Evolutionary conservation across 1,140 invertebrate species (phyloP), one percentile per base, ranked within the genome.

Genomic region (Bombus ignitus): DNA sequence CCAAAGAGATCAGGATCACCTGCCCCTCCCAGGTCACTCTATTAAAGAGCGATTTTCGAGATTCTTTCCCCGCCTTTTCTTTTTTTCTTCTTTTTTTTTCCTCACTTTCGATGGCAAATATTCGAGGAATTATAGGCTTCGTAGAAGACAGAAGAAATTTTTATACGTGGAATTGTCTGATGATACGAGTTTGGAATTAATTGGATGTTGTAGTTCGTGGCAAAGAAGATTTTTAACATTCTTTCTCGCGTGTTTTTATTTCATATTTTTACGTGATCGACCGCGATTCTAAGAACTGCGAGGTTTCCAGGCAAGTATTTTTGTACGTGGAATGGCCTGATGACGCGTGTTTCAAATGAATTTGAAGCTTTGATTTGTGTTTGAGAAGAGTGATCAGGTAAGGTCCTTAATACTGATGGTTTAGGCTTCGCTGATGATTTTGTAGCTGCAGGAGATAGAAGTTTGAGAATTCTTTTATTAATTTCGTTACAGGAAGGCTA

Each of bases 11-110:
- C 35, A 4, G 35, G 57, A 66, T 66, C 81, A 10, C 15, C 4
- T 13, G 62, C 47, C 47, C 47, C 47, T 53, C 18, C 47, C 47
- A 15, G 32, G 22, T 22, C n/a, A 32, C n/a, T n/a, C 59, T 39
- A 13, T 28, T 25, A 32, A 75, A 53, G 12, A 32, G 0, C 6
- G 42, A 44, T 73, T 44, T 47, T 22, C 39, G 5, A 28, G 8
- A 12, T 22, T 73, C 4, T 37, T 25, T n/a, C 10, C 13, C 15
- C 15, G 12, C 13, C 28, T 42, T 18, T 18, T 42, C 3, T 1
- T 12, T 71, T 0, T 15, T 9, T 42, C 0, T 1, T 32, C 3
- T 8, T 32, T 66, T 32, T 1, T 66, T 0, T 0, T 9, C 28
- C 1, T 35, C n/a, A 8, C 2, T 18, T 5, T 66, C 15, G 65